Percentiles rank a stretch among this genome's conserved stretches.
Evolutionary conservation across 1,140 invertebrate species (phyloP).

Genomic region (Tachypleus tridentatus): DNA sequence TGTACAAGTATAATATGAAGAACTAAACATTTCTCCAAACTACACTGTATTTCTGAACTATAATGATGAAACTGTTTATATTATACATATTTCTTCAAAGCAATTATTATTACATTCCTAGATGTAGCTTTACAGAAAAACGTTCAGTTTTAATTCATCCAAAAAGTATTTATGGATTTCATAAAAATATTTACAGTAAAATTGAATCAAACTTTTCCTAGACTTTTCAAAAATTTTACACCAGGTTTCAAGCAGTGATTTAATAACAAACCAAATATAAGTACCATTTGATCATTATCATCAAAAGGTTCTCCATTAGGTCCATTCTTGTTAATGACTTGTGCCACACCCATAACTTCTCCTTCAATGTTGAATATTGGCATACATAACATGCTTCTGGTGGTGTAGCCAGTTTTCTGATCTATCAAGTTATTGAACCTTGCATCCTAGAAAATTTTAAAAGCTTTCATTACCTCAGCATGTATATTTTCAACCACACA

Average conservation of each 20-base stretch:
- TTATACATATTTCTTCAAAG: no score
- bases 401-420: conserved; percentile 80
- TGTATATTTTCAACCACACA: no score
- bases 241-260: not conserved
- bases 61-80: no score
- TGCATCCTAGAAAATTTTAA: conserved; percentile 50
- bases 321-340: conserved; percentile 89
- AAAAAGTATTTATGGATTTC: no score
- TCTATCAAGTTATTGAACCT: conserved; percentile 90
- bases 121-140: not conserved
- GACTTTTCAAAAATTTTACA: no score
- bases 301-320: conserved; percentile 29
- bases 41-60: no score
- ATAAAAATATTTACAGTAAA: no score
- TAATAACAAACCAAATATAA: not conserved
- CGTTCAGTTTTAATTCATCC: no score
- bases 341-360: conserved; percentile 90
- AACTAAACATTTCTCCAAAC: no score
- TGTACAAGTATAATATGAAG: conserved; percentile 29
- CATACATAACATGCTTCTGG: conserved; percentile 83
- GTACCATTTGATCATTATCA: conserved; percentile 16
- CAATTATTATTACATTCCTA: no score
- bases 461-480: no score
- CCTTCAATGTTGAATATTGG: conserved; percentile 88
- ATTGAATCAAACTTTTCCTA: no score